A percentile compares a stretch with the other conserved stretches of the same genome.
Conservation (phyloP, 2,888 invertebrate species). For the Villa cingulata region DNA sequence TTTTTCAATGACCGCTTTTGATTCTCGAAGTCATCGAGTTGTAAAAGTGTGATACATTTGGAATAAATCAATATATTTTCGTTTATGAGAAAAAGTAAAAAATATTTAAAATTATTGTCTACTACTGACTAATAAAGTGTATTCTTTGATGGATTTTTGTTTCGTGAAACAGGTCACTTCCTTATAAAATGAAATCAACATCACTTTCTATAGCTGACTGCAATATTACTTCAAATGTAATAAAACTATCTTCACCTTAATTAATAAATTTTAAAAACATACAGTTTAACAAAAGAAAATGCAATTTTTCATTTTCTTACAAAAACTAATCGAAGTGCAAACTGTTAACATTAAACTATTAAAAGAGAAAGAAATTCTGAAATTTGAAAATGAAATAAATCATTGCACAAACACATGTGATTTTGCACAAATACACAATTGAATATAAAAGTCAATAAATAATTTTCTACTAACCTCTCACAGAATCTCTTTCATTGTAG, state of each 20-base stretch:
- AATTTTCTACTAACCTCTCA: conserved; percentile 41
- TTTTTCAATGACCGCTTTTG: conserved; percentile 56
- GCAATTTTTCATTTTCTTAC: no score
- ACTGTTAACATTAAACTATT: no score
- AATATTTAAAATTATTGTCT: background rate
- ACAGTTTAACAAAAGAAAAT: no score
- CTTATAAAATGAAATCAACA: conserved; percentile 80
- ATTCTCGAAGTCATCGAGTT: conserved; percentile 57
- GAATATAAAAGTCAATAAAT: no score
- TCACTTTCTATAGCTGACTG: conserved; percentile 58
- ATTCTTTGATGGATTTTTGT: conserved; percentile 76
- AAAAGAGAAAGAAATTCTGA: no score
- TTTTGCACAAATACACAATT: no score
- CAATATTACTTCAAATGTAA: conserved; percentile 89
- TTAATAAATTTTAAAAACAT: no score
- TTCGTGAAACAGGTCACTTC: conserved; percentile 95
- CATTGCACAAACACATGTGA: no score
- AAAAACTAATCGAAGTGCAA: no score
- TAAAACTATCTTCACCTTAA: conserved; percentile 69
- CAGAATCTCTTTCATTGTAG: conserved; percentile 68
- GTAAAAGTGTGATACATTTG: conserved; percentile 67
- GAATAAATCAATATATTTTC: conserved; percentile 67
- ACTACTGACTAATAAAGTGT: conserved; percentile 40
- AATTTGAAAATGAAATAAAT: no score
- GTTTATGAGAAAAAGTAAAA: conserved; percentile 35